Evolutionary conservation across 2,797 vertebrate genomes (phyloP), one percentile per base, ranked within the genome.

Genomic region (Pipistrellus pipistrellus): DNA sequence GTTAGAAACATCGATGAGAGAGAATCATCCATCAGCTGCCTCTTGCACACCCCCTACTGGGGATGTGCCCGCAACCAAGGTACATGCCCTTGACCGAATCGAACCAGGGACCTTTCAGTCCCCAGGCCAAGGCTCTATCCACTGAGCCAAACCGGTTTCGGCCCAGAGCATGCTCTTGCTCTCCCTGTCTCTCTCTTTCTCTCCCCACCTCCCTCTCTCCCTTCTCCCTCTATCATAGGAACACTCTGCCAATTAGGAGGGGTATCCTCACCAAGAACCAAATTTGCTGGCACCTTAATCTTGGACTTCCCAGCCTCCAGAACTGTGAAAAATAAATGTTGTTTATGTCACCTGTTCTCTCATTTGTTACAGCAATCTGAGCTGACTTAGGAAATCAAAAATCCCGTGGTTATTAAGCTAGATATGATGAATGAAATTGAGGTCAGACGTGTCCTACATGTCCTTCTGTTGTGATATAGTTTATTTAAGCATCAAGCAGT

Each of bases 371-470:
- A 64, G 75, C 25, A 48, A 17, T 8, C 30, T 30, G 17, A 38
- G 17, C 30, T 83, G 13, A 69, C 0, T 11, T 35, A 83, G 71
- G 57, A 83, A 75, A 69, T 71, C 10, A 11, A 53, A 32, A 88
- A 35, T n/a, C 27, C 44, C 17, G 6, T 6, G 32, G 18, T 44
- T 72, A 48, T 38, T 25, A 38, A 78, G 30, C 6, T 41, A 30
- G 23, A 46, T 20, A 30, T 15, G 38, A 15, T 1, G 12, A 2
- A 1, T 10, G 8, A 6, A 25, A 8, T 14, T 20, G 10, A 68
- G 11, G 4, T 13, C 35, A 14, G 27, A 17, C 1, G 0, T 11
- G 8, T 3, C 20, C 32, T 73, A 15, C 46, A 15, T 17, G 30
- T n/a, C 35, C 23, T 35, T 12, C 30, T 23, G 21, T 25, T 41